Evolutionary conservation across 2,113 vertebrate genomes (phyloP).

Genomic region (Baryphthengus martii): DNA sequence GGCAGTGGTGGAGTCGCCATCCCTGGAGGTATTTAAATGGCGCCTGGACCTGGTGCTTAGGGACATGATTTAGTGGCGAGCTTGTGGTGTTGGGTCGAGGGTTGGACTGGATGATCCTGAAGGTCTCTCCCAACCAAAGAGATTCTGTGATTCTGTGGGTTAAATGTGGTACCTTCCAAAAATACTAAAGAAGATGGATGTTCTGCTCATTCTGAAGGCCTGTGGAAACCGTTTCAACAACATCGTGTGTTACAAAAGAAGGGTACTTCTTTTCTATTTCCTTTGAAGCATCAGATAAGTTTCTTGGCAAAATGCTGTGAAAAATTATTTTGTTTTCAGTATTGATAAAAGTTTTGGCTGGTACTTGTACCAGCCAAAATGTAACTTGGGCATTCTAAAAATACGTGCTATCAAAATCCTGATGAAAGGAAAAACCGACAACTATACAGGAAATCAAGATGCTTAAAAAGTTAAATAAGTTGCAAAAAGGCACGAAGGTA

Average conservation of each 20-base stretch:
- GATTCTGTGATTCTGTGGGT: too few relatives aligned
- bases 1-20: too few relatives aligned
- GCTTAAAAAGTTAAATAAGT: not conserved
- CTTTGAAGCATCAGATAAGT: not conserved
- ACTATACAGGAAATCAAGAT: not conserved
- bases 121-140: too few relatives aligned
- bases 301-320: not conserved
- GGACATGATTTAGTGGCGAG: too few relatives aligned
- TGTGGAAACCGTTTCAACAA: not conserved
- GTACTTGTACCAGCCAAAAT: not conserved
- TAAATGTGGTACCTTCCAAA: not conserved
- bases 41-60: too few relatives aligned
- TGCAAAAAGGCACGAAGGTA: not conserved
- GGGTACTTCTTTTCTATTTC: not conserved
- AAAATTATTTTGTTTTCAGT: not conserved
- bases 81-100: too few relatives aligned
- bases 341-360: not conserved
- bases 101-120: too few relatives aligned
- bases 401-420: not conserved
- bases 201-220: not conserved
- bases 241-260: not conserved
- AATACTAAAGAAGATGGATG: not conserved
- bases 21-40: too few relatives aligned
- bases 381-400: not conserved
- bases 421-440: not conserved